Evolutionary conservation across 1,140 invertebrate genomes (phyloP).

Genomic region (Neodiprion lecontei): DNA sequence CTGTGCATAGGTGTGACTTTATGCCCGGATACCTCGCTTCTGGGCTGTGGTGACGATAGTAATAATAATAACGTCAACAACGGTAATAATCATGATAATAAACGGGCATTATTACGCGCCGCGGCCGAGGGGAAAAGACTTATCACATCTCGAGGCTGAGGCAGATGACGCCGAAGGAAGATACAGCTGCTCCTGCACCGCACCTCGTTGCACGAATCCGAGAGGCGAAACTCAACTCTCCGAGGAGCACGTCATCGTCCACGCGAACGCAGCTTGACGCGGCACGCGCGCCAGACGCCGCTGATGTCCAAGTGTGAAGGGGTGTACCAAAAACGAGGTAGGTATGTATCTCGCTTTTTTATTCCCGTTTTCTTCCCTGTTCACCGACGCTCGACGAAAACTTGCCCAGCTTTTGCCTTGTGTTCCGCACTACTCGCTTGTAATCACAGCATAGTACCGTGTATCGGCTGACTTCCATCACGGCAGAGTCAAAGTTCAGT

Average conservation of each 20-base stretch:
- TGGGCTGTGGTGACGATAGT: neutral
- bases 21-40: too few species aligned
- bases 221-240: slow-evolving; percentile 1
- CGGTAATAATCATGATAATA: neutral
- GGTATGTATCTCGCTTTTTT: slow-evolving; percentile 13
- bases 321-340: too few species aligned
- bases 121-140: neutral
- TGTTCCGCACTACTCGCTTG: neutral
- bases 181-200: neutral
- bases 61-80: neutral
- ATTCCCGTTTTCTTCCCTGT: neutral
- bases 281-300: too few species aligned
- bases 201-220: neutral
- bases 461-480: too few species aligned
- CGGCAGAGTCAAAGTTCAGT: too few species aligned
- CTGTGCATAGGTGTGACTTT: too few species aligned
- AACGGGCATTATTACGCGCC: neutral
- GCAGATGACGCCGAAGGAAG: neutral
- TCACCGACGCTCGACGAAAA: neutral
- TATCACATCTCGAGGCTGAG: neutral
- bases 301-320: too few species aligned
- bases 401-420: slow-evolving; percentile 2
- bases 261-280: too few species aligned
- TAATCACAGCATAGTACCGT: too few species aligned
- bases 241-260: too few species aligned